phyloP scores from a whole-genome alignment of 1,140 invertebrate genomes.

The Psilanteris sp. region DNA sequence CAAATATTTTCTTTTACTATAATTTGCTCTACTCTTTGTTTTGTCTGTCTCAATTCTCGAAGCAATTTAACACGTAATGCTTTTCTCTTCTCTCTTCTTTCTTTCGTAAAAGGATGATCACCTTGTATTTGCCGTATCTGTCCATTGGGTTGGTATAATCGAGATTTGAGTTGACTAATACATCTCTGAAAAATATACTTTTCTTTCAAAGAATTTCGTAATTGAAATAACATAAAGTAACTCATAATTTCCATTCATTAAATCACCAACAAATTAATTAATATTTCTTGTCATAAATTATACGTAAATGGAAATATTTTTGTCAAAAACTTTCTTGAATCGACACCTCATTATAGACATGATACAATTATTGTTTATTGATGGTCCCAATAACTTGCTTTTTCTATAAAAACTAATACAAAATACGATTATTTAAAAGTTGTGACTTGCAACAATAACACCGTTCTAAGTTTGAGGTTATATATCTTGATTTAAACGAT shows the following conservation, averaged over 20 bases:
- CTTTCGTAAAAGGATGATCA: constrained; percentile 56
- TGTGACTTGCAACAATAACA: too few species aligned
- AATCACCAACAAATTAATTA: background rate
- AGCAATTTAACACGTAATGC: constrained; percentile 68
- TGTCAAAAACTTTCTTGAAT: too few species aligned
- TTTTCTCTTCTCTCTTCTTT: constrained; percentile 59
- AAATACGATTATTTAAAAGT: too few species aligned
- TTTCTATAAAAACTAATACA: too few species aligned
- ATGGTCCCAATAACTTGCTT: too few species aligned
- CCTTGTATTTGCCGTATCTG: constrained; percentile 58
- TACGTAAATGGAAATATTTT: too few species aligned
- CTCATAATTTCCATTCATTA: constrained; percentile 33
- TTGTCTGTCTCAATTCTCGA: constrained; percentile 71
- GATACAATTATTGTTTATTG: too few species aligned
- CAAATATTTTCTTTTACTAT: constrained; percentile 91
- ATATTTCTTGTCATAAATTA: too few species aligned
- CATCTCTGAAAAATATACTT: constrained; percentile 68
- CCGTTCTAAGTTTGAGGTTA: too few species aligned
- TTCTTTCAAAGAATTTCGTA: constrained; percentile 48
- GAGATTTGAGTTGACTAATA: constrained; percentile 61
- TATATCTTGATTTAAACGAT: too few species aligned
- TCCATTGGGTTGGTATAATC: constrained; percentile 67
- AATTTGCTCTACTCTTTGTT: constrained; percentile 72
- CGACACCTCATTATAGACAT: too few species aligned
- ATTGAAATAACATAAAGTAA: constrained; percentile 43